Percentiles rank a stretch among this genome's conserved stretches.
phyloP scores from a whole-genome alignment of 2,113 vertebrate genomes.

The Ceratotherium simum region DNA sequence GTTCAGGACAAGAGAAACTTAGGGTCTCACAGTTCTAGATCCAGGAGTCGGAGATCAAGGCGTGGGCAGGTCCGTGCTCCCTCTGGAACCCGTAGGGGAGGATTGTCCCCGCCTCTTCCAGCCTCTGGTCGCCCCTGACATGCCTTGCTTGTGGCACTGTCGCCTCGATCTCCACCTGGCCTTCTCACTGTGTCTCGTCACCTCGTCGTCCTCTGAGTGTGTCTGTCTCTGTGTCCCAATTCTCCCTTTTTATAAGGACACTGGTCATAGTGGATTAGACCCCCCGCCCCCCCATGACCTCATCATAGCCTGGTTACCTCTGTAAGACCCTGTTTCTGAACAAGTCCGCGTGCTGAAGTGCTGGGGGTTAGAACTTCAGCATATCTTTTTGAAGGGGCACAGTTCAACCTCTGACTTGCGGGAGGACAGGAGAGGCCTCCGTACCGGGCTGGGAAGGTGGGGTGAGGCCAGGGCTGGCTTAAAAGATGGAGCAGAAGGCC shows the following conservation, averaged over 20 bases:
- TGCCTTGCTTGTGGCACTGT: neutral
- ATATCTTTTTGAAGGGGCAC: neutral
- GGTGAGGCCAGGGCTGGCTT: neutral
- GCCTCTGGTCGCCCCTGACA: rapidly evolving
- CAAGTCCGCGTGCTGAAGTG: neutral
- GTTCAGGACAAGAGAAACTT: neutral
- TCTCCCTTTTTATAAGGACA: neutral
- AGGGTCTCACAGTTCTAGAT: rapidly evolving
- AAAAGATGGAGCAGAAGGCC: neutral
- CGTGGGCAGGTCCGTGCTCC: rapidly evolving
- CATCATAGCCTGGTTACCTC: neutral
- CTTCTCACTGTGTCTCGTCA: rapidly evolving
- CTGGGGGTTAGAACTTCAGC: neutral
- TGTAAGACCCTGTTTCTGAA: neutral
- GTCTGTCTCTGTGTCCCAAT: neutral
- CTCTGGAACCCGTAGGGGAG: neutral
- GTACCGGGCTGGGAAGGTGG: neutral
- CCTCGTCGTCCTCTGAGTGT: neutral
- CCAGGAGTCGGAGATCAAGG: neutral
- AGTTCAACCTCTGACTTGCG: neutral
- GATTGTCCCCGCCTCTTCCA: neutral
- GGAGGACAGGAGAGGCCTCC: neutral
- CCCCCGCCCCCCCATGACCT: neutral
- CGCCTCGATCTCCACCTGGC: rapidly evolving
- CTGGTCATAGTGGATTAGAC: no score